Percentiles rank a stretch among this genome's conserved stretches.
Conservation (phyloP, 1,140 invertebrate species). For the Halyomorpha halys region DNA sequence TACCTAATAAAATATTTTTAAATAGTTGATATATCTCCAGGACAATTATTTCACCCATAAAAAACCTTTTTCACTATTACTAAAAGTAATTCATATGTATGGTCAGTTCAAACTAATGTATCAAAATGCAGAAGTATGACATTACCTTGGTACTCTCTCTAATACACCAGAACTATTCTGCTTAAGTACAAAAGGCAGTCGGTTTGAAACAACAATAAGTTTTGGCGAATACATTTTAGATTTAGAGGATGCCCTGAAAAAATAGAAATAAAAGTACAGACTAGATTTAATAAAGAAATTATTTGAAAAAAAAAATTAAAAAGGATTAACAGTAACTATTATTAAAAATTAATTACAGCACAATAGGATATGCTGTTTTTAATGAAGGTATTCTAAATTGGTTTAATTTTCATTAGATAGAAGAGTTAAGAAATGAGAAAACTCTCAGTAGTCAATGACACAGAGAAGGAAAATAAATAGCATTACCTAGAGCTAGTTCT, state of each 20-base stretch:
- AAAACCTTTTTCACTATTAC: no score
- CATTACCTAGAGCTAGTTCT: no score
- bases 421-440: not conserved
- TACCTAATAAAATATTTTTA: no score
- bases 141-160: constrained; percentile 66
- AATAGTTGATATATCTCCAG: no score
- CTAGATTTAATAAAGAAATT: not conserved
- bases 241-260: not conserved
- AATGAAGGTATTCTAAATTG: no score
- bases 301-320: no score
- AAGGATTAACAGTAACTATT: not conserved
- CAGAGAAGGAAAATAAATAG: no score
- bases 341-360: not conserved
- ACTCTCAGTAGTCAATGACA: no score
- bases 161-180: constrained; percentile 53
- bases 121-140: not conserved
- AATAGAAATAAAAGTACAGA: not conserved
- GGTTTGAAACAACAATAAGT: constrained; percentile 69
- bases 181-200: constrained; percentile 74
- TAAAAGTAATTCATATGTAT: no score
- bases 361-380: not conserved
- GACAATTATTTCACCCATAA: no score
- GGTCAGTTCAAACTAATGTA: not conserved
- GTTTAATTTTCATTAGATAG: not conserved
- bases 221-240: not conserved